These are phyloP conservation scores for Marmota flaviventris DNA, from an alignment of 2,113 vertebrate genomes.

Conservation along the genomic window DNA sequence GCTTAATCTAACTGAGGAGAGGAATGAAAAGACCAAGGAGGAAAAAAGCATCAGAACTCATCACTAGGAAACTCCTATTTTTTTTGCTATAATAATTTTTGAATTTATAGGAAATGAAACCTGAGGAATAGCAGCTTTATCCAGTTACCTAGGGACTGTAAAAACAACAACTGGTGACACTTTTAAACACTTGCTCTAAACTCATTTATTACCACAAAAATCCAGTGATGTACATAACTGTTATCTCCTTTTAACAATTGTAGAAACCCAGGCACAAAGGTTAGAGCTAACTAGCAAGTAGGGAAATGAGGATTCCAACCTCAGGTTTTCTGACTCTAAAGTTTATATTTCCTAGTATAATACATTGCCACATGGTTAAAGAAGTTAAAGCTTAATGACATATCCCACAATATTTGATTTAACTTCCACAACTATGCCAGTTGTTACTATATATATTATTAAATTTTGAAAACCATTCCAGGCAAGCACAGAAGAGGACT, in stretches of 20 bases:
- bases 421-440: not conserved
- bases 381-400: not conserved
- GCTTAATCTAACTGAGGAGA: conserved; percentile 6
- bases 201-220: not conserved
- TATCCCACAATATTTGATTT: not conserved
- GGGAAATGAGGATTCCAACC: not conserved
- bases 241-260: not conserved
- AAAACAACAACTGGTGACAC: conserved; percentile 54
- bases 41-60: conserved; percentile 60
- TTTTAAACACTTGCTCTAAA: conserved; percentile 42
- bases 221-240: not conserved
- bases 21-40: conserved; percentile 38
- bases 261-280: conserved; percentile 40
- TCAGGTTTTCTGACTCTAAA: not conserved
- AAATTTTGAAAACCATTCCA: conserved; percentile 11
- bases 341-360: not conserved
- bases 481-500: conserved; percentile 25
- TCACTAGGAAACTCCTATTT: conserved; percentile 31
- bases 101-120: conserved; percentile 53
- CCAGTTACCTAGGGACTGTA: not conserved
- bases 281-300: not conserved
- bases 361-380: conserved; percentile 16
- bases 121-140: conserved; percentile 19
- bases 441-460: conserved; percentile 15
- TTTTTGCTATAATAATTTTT: conserved; percentile 43